Percentiles rank a stretch among this genome's conserved stretches.
Conservation (phyloP, 2,797 vertebrate species). For the Chanos chanos region DNA sequence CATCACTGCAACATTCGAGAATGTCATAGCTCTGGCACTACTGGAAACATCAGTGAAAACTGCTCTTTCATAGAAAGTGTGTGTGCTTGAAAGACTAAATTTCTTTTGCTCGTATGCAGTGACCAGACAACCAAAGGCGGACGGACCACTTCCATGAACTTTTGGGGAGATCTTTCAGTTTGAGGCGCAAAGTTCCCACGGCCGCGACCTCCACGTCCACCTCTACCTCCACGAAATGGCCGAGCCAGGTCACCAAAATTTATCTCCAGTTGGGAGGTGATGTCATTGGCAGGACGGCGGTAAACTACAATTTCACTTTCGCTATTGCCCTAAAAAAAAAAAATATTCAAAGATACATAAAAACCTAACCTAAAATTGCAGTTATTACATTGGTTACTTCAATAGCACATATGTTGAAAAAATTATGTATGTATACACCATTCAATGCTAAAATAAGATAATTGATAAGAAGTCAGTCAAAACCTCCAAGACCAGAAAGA, state of each 20-base stretch:
- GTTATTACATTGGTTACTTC: neutral
- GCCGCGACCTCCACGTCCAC: slow-evolving; percentile 63
- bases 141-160: slow-evolving; percentile 67
- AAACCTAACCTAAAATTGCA: neutral
- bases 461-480: too few species aligned
- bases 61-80: too few species aligned
- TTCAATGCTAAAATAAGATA: too few species aligned
- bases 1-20: too few species aligned
- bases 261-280: slow-evolving; percentile 93
- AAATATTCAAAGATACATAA: neutral
- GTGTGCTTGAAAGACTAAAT: neutral
- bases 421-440: too few species aligned
- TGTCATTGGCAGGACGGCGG: slow-evolving; percentile 91
- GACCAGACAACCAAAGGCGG: too few species aligned
- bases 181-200: slow-evolving; percentile 36
- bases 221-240: slow-evolving; percentile 83
- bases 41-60: too few species aligned
- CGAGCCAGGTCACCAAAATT: slow-evolving; percentile 93
- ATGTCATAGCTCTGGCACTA: too few species aligned
- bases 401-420: neutral
- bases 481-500: too few species aligned
- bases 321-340: slow-evolving; percentile 41
- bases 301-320: slow-evolving; percentile 79
- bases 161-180: slow-evolving; percentile 59
- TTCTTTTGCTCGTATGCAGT: slow-evolving; percentile 32